These are phyloP conservation scores for Scaptomyza caliginosa DNA, from an alignment of 2,888 invertebrate species.

Conservation along the genomic window DNA sequence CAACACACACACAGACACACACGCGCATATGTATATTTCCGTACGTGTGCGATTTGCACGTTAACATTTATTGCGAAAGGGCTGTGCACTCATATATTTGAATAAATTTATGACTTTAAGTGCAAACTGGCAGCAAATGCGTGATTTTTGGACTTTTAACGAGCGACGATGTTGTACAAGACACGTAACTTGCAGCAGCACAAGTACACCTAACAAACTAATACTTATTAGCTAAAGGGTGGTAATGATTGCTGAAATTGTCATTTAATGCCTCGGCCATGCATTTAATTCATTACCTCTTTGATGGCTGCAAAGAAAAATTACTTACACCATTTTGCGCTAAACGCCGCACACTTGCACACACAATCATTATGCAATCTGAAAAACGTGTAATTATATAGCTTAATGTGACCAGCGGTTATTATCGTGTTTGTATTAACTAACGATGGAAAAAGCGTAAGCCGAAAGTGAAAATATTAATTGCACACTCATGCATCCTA, in stretches of 20 bases:
- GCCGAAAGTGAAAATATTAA: conserved; percentile 49
- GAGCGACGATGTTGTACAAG: conserved; percentile 19
- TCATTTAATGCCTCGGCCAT: too few relatives aligned
- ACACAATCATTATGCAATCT: neutral
- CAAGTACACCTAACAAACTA: too few relatives aligned
- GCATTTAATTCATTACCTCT: neutral
- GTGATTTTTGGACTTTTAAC: conserved; percentile 65
- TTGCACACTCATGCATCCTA: conserved; percentile 20
- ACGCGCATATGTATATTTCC: neutral
- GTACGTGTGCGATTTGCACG: conserved; percentile 52
- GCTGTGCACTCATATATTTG: conserved; percentile 57
- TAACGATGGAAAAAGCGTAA: conserved; percentile 3
- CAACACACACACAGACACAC: conserved; percentile 7
- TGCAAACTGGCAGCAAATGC: conserved; percentile 76
- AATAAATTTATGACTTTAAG: conserved; percentile 78
- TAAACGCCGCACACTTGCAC: neutral
- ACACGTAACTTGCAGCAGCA: conserved; percentile 29
- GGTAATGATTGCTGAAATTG: too few relatives aligned
- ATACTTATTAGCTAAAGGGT: too few relatives aligned
- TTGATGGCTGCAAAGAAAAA: neutral
- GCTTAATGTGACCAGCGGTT: conserved; percentile 5
- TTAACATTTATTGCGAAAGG: conserved; percentile 16
- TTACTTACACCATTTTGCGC: neutral
- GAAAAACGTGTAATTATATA: neutral
- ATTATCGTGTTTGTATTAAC: conserved; percentile 11